These are phyloP conservation scores for Frankliniella fusca DNA, from an alignment of 2,888 invertebrate genomes.

Conservation along the genomic window DNA sequence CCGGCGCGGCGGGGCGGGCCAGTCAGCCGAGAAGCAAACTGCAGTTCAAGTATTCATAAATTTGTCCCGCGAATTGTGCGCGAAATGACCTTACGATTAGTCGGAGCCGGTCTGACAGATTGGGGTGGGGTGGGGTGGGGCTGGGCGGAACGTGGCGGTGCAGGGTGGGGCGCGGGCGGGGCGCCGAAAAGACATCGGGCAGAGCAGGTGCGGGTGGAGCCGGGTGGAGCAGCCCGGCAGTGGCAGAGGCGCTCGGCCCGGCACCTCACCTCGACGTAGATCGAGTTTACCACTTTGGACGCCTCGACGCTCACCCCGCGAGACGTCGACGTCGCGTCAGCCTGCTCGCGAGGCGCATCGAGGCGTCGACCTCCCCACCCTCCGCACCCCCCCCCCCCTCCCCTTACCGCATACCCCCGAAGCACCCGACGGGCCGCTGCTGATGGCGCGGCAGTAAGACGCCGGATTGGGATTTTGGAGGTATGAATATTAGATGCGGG, in stretches of 20 bases:
- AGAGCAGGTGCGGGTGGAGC: too few species aligned
- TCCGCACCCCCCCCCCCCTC: not conserved
- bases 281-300: too few species aligned
- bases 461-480: too few species aligned
- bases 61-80: not conserved
- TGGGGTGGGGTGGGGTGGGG: not conserved
- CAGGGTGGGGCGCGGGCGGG: not conserved
- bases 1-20: not conserved
- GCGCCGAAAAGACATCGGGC: not conserved
- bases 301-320: too few species aligned
- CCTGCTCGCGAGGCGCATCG: too few species aligned
- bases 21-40: not conserved
- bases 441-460: not conserved
- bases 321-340: too few species aligned
- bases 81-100: not conserved
- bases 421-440: not conserved
- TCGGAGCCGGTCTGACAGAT: not conserved
- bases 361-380: not conserved
- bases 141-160: too few species aligned
- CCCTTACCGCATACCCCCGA: not conserved
- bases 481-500: too few species aligned
- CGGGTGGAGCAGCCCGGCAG: too few species aligned
- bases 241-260: too few species aligned
- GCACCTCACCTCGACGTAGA: too few species aligned
- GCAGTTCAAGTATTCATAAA: constrained; percentile 10